Evolutionary conservation across 2,113 vertebrate genomes (phyloP).

Genomic region (Cottus gobio): DNA sequence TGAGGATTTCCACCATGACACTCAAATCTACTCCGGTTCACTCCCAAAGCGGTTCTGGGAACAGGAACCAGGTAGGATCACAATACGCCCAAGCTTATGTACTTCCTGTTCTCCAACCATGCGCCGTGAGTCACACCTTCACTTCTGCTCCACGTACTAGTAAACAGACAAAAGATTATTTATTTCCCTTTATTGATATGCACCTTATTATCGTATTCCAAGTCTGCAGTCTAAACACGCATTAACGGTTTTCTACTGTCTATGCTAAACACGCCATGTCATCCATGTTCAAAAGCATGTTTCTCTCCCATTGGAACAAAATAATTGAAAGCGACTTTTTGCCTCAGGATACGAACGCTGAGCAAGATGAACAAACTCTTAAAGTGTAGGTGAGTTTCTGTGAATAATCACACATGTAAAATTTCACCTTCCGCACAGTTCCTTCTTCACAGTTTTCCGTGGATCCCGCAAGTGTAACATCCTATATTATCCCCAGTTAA

Average conservation of each 20-base stretch:
- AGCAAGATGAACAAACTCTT: slow-evolving; percentile 18
- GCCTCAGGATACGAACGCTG: slow-evolving; percentile 11
- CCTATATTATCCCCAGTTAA: slow-evolving; percentile 77
- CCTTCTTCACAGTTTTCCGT: slow-evolving; percentile 58
- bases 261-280: slow-evolving; percentile 8
- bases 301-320: slow-evolving; percentile 8
- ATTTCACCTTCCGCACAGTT: slow-evolving; percentile 58
- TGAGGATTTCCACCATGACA: slow-evolving; percentile 84
- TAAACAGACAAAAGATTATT: slow-evolving; percentile 7
- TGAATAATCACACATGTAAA: slow-evolving; percentile 40
- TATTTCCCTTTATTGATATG: slow-evolving; percentile 16
- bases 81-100: slow-evolving; percentile 30
- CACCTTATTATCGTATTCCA: neutral
- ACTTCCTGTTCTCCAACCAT: slow-evolving; percentile 46
- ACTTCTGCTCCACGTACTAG: neutral
- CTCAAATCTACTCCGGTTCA: slow-evolving; percentile 76
- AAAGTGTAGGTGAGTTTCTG: slow-evolving; percentile 43
- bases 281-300: neutral
- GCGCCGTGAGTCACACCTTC: slow-evolving; percentile 15
- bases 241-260: neutral
- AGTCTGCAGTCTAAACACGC: neutral
- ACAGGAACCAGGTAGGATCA: slow-evolving; percentile 47
- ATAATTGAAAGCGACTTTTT: slow-evolving; percentile 13
- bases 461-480: slow-evolving; percentile 72
- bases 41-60: slow-evolving; percentile 66